These are phyloP conservation scores for Momotus momota DNA, from an alignment of 2,797 vertebrate genomes.

Conservation along the genomic window DNA sequence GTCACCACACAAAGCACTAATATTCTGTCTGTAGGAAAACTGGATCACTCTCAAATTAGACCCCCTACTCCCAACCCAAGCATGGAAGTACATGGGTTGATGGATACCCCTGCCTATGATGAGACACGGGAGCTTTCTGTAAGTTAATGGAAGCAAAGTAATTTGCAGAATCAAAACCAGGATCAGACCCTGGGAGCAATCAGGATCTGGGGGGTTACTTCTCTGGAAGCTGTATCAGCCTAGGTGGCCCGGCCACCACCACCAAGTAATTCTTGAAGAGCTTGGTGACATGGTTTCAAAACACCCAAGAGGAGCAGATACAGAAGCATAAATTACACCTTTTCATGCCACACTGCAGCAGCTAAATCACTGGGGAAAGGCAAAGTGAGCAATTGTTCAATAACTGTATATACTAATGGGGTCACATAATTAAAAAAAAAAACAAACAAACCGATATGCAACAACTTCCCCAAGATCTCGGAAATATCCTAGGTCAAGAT, in stretches of 20 bases:
- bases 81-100: background rate
- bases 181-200: background rate
- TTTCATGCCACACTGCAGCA: background rate
- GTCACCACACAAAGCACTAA: background rate
- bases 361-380: background rate
- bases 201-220: background rate
- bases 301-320: background rate
- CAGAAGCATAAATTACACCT: background rate
- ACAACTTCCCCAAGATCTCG: background rate
- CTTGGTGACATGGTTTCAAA: background rate
- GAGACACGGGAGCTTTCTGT: background rate
- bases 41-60: background rate
- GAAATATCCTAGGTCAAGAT: background rate
- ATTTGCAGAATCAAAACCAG: background rate
- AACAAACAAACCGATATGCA: background rate
- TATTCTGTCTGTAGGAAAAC: background rate
- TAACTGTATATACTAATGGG: background rate
- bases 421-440: background rate
- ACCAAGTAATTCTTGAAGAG: background rate
- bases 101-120: accelerated
- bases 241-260: background rate
- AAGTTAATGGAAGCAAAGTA: background rate
- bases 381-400: background rate
- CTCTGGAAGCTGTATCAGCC: background rate
- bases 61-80: background rate